Conservation (phyloP, 2,797 vertebrate species). For the Pteropus rufus region DNA sequence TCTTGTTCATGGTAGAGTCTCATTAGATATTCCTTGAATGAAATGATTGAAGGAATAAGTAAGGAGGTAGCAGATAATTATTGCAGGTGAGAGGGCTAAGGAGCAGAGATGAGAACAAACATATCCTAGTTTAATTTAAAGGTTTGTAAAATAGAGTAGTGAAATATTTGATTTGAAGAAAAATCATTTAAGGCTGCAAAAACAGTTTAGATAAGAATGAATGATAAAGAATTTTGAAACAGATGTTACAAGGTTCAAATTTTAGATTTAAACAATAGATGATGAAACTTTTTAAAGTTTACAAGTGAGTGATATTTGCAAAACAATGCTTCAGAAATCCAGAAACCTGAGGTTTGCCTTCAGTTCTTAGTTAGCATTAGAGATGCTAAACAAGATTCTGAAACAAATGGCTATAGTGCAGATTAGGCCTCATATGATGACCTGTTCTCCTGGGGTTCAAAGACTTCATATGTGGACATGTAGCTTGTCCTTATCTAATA, state of each 20-base stretch:
- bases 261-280: background rate
- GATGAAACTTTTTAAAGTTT: background rate
- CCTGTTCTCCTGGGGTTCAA: background rate
- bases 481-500: background rate
- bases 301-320: background rate
- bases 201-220: background rate
- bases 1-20: background rate
- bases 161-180: background rate
- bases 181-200: background rate
- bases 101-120: background rate
- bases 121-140: background rate
- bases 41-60: background rate
- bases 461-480: background rate
- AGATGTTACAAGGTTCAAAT: background rate
- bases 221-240: background rate
- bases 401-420: background rate
- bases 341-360: background rate
- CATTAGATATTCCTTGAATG: background rate
- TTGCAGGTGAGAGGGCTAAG: background rate
- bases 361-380: background rate
- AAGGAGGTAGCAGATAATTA: background rate
- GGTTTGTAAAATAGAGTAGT: background rate
- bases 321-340: background rate
- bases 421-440: background rate
- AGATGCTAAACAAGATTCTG: background rate